A percentile compares a stretch with the other conserved stretches of the same genome.
Conservation (phyloP, 2,888 invertebrate species). For the Spatulosminthurus flaviceps region DNA sequence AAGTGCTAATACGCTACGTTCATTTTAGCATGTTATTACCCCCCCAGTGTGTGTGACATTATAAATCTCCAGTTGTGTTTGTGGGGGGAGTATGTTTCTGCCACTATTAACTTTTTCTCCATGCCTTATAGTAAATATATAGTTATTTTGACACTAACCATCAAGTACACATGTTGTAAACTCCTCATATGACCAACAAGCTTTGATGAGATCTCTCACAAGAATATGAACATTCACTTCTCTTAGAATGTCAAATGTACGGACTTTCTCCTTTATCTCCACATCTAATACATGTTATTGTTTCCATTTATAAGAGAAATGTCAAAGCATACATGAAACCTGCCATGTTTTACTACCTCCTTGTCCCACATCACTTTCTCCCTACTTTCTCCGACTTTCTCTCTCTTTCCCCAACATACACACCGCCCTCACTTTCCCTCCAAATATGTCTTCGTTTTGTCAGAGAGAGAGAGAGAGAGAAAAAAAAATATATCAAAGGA, state of each 20-base stretch:
- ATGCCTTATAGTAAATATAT: background rate
- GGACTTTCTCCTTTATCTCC: background rate
- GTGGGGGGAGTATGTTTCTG: too few species aligned
- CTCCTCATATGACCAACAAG: background rate
- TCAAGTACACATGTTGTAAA: background rate
- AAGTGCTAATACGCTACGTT: too few species aligned
- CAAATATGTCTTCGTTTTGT: background rate
- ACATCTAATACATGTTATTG: background rate
- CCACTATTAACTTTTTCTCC: background rate
- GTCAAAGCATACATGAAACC: background rate
- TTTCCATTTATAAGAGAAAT: background rate
- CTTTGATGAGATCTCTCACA: background rate
- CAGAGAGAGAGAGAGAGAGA: background rate
- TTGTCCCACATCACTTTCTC: background rate
- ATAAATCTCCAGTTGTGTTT: too few species aligned
- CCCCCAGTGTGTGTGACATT: too few species aligned
- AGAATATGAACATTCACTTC: background rate
- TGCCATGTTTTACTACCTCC: slow-evolving; percentile 1
- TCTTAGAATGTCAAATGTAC: background rate
- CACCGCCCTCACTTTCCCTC: background rate
- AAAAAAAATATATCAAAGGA: slow-evolving; percentile 9
- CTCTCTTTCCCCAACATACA: background rate
- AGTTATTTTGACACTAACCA: slow-evolving; percentile 1
- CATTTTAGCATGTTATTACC: too few species aligned
- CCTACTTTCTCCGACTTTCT: background rate